Evolutionary conservation across 2,888 invertebrate genomes (phyloP).

Genomic region (Monopis laevigella): DNA sequence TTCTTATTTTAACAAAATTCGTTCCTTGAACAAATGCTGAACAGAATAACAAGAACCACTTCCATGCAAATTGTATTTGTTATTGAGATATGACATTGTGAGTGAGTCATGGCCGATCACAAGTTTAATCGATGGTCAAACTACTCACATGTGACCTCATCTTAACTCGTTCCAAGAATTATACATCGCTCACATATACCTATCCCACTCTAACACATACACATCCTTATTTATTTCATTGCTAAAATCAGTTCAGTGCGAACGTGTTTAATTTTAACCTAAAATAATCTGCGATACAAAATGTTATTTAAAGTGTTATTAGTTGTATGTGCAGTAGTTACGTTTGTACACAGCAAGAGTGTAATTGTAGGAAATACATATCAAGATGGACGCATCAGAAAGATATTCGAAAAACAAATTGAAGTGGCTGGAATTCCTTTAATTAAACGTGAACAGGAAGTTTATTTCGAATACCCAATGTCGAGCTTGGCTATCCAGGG

Average conservation of each 20-base stretch:
- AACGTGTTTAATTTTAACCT: conserved; percentile 2
- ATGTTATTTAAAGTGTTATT: conserved; percentile 30
- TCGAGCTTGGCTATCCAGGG: conserved; percentile 48
- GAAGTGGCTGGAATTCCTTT: conserved; percentile 33
- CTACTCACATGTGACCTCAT: conserved; percentile 9
- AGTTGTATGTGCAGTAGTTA: conserved; percentile 25
- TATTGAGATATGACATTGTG: no score
- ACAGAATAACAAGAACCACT: no score
- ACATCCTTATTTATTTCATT: no score
- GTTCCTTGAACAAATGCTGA: no score
- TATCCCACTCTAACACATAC: conserved; percentile 4
- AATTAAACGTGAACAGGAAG: conserved; percentile 36
- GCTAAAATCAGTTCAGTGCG: not conserved
- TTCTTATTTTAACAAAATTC: no score
- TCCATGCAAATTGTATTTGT: no score
- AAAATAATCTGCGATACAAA: conserved; percentile 17
- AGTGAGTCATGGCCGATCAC: no score
- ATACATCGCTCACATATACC: conserved; percentile 25
- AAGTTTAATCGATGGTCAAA: no score
- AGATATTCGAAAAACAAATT: conserved; percentile 33
- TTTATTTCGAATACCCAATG: conserved; percentile 34
- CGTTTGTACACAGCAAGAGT: conserved; percentile 28
- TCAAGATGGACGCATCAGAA: conserved; percentile 34
- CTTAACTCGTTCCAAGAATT: conserved; percentile 17
- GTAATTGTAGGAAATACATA: conserved; percentile 42